Percentiles rank a stretch among this genome's conserved stretches.
Conservation (phyloP, 1,140 invertebrate genomes). For the Drosophila parvula region DNA sequence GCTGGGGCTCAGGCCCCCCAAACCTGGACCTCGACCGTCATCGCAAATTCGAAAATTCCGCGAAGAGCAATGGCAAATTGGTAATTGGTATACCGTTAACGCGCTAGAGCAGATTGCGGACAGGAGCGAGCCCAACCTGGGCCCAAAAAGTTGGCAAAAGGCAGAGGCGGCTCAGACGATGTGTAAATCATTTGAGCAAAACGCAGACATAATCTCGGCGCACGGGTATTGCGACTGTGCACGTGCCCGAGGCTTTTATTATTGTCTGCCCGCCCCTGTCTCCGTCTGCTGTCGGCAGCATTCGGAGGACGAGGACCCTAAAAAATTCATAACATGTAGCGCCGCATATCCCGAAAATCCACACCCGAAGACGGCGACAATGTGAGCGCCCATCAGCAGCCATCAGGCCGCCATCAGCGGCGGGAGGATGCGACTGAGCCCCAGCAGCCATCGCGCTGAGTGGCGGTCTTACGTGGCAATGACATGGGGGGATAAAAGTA, state of each 20-base stretch:
- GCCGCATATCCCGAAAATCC: slow-evolving; percentile 53
- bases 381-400: slow-evolving; percentile 51
- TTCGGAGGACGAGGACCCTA: slow-evolving; percentile 18
- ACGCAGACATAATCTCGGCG: slow-evolving; percentile 66
- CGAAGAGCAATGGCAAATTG: slow-evolving; percentile 56
- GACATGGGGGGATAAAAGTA: slow-evolving; percentile 64
- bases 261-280: slow-evolving; percentile 27
- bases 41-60: slow-evolving; percentile 61
- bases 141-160: slow-evolving; percentile 1
- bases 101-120: slow-evolving; percentile 11
- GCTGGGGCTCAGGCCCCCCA: not conserved
- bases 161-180: slow-evolving; percentile 24
- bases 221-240: slow-evolving; percentile 46
- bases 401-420: slow-evolving; percentile 38
- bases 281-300: slow-evolving; percentile 1
- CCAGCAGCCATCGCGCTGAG: slow-evolving; percentile 43
- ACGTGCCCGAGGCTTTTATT: slow-evolving; percentile 58
- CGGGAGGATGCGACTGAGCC: slow-evolving; percentile 48
- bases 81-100: slow-evolving; percentile 68
- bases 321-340: slow-evolving; percentile 64
- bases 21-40: slow-evolving; percentile 1
- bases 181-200: slow-evolving; percentile 76
- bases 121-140: not conserved
- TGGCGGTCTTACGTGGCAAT: slow-evolving; percentile 63
- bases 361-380: slow-evolving; percentile 50